Conservation (phyloP, 2,888 invertebrate species). For the Aethes cnicana region DNA sequence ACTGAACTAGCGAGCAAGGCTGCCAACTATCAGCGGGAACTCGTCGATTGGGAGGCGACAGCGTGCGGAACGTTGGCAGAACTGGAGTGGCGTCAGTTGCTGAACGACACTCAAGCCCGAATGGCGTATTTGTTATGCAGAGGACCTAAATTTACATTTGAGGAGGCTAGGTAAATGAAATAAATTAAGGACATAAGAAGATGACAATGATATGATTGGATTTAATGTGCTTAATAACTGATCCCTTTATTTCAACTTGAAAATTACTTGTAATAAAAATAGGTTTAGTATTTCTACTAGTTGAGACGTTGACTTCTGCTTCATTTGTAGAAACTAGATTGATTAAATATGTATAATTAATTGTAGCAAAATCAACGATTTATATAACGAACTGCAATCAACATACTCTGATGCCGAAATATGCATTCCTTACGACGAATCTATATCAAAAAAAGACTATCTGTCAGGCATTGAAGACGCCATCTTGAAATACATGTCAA, state of each 20-base stretch:
- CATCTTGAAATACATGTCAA: constrained; percentile 51
- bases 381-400: constrained; percentile 80
- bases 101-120: constrained; percentile 67
- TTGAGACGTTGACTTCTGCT: background rate
- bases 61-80: constrained; percentile 50
- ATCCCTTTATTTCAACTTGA: too few species aligned
- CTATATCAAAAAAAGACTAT: constrained; percentile 39
- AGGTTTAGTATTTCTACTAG: too few species aligned
- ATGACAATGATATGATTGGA: too few species aligned
- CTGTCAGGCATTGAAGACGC: constrained; percentile 50
- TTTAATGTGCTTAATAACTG: too few species aligned
- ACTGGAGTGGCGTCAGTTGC: constrained; percentile 44
- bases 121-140: constrained; percentile 84
- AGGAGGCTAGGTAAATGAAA: constrained; percentile 76
- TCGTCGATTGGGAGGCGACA: constrained; percentile 56
- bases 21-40: constrained; percentile 50
- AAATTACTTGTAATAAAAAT: too few species aligned
- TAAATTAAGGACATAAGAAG: too few species aligned
- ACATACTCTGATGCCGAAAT: constrained; percentile 83
- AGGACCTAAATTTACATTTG: constrained; percentile 81
- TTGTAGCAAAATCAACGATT: constrained; percentile 67
- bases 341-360: constrained; percentile 1
- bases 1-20: constrained; percentile 45
- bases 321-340: background rate
- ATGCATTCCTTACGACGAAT: constrained; percentile 64